Conservation (phyloP, 2,797 vertebrate genomes). For the Ciconia nigra region DNA sequence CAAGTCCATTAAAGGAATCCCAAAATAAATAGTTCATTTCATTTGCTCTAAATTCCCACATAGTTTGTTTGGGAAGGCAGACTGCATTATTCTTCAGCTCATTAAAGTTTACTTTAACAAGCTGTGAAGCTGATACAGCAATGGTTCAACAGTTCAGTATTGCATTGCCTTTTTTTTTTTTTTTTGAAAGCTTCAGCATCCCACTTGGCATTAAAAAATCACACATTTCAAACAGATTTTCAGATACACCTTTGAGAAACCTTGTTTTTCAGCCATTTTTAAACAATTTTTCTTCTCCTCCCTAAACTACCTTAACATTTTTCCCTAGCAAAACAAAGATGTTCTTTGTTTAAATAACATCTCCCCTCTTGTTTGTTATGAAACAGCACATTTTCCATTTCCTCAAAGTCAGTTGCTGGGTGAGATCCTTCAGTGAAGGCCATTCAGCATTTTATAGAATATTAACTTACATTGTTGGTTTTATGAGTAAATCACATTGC, state of each 20-base stretch:
- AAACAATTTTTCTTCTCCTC: neutral
- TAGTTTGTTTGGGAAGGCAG: conserved; percentile 40
- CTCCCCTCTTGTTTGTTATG: neutral
- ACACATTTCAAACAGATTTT: conserved; percentile 24
- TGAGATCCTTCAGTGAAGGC: neutral
- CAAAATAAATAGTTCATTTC: conserved; percentile 19
- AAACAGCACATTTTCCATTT: conserved; percentile 33
- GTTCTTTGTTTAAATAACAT: conserved; percentile 37
- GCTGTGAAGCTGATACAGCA: conserved; percentile 40
- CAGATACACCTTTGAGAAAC: neutral
- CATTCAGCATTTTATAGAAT: neutral
- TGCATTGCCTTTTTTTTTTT: neutral
- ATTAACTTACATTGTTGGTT: neutral
- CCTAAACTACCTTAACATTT: conserved; percentile 10
- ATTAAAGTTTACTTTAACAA: conserved; percentile 56
- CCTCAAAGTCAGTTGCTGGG: conserved; percentile 4
- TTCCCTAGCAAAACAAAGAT: neutral
- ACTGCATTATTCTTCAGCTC: conserved; percentile 37
- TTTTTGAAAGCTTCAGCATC: neutral
- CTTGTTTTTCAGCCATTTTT: neutral
- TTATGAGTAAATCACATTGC: neutral
- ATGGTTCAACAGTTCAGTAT: conserved; percentile 44
- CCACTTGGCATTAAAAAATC: conserved; percentile 16
- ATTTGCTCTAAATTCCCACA: conserved; percentile 13
- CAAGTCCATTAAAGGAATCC: neutral